Evolutionary conservation across 2,113 vertebrate genomes (phyloP).

Genomic region (Trematocara marginatum): DNA sequence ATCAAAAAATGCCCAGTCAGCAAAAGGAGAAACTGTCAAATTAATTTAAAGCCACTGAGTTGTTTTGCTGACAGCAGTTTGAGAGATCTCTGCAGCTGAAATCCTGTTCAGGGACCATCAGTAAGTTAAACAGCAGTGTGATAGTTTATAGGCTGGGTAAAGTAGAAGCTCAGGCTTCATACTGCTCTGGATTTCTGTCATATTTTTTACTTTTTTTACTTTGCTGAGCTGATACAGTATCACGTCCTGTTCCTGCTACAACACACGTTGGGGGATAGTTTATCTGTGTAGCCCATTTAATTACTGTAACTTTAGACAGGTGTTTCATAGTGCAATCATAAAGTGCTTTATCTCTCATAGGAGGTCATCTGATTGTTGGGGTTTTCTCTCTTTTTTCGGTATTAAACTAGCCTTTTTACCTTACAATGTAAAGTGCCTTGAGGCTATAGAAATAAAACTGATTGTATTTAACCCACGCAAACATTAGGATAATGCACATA

Average conservation of each 20-base stretch:
- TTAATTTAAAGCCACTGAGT: not conserved
- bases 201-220: not conserved
- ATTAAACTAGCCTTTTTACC: not conserved
- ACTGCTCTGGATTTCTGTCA: not conserved
- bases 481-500: not conserved
- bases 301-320: not conserved
- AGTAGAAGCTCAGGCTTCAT: not conserved
- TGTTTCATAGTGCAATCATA: not conserved
- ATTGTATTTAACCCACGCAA: not conserved
- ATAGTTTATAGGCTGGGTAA: not conserved
- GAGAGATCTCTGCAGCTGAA: not conserved
- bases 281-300: not conserved
- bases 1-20: not conserved
- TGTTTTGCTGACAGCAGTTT: not conserved
- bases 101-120: not conserved
- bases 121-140: not conserved
- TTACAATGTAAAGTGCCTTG: not conserved
- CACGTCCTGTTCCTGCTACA: not conserved
- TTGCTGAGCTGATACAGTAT: not conserved
- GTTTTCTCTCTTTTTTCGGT: accelerated
- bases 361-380: not conserved
- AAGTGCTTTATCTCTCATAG: not conserved
- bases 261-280: not conserved
- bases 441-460: not conserved
- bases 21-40: not conserved